Base-by-base conservation (phyloP, 2,888 invertebrate genomes). In the Carcina quercana region DNA sequence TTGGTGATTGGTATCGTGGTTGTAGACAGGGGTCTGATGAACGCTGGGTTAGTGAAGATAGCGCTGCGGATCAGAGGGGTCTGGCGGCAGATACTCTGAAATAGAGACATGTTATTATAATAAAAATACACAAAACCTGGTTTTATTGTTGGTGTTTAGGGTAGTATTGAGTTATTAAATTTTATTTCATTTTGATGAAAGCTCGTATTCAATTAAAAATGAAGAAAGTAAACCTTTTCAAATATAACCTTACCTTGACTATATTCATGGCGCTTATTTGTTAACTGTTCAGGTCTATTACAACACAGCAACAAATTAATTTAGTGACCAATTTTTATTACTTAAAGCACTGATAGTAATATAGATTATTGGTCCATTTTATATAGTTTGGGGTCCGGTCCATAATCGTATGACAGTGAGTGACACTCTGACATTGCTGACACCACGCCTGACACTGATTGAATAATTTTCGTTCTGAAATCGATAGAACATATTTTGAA, bases 41-140 rank as follows among this genome's bases (percentile, higher is more conserved):
- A 35, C 3, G 48, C 45, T 33, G 47, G 47, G 35, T 61, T 67
- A 2, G 50, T 31, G 4, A 45, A 21, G 17, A 64, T 37, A 2
- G 49, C 35, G 36, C 36, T 58, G n/a, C 68, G 62, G 3, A 63
- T 30, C 0, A 55, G 3, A 2, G 70, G 65, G 6, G 60, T 39
- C 5, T 61, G 44, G 11, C 72, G 70, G 58, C 66, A 67, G 22
- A 80, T 50, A 53, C 48, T 59, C 82, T 82, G 37, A 11, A 24
- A 11, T 24, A 24, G 6, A 12, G 6, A 19, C 2, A 7, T 19
- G n/a, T 19, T 7, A n/a, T 8, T 19, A 19, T 19, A 3, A 19
- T 8, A n/a, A 19, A 19, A 19, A 19, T 3, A 19, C 19, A n/a
- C n/a, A n/a, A n/a, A n/a, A n/a, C 20, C 1, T 20, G 8, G n/a